Percentiles rank a stretch among this genome's conserved stretches.
These are phyloP conservation scores for Zaprionus vittiger DNA, from an alignment of 1,140 invertebrate genomes.

Conservation along the genomic window DNA sequence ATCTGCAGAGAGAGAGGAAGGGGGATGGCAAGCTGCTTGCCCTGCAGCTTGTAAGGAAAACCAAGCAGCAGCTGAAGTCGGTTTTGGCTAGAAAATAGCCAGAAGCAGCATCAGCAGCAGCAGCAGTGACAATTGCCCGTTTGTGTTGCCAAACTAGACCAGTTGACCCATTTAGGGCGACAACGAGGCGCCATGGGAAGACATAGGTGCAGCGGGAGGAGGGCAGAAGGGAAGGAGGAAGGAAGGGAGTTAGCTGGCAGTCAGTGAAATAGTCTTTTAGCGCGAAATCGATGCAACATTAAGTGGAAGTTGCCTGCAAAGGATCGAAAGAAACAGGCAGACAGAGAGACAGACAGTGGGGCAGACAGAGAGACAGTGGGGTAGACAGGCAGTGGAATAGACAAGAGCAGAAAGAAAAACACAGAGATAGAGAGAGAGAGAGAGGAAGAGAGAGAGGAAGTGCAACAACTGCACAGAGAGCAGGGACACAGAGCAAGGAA, in stretches of 20 bases:
- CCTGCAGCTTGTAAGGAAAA: constrained; percentile 16
- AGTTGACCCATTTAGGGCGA: constrained; percentile 70
- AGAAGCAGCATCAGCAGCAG: not conserved
- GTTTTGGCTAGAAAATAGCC: not conserved
- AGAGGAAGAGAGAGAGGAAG: not conserved
- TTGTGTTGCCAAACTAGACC: constrained; percentile 65
- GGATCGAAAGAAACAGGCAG: not conserved
- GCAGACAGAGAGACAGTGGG: not conserved
- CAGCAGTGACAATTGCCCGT: constrained; percentile 69
- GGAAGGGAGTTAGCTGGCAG: not conserved
- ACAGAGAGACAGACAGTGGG: not conserved
- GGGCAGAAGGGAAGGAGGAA: not conserved
- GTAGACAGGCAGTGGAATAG: not conserved
- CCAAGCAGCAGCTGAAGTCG: constrained; percentile 12
- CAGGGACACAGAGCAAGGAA: not conserved
- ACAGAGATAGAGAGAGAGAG: not conserved
- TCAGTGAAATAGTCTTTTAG: not conserved
- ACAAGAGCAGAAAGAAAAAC: too few relatives aligned
- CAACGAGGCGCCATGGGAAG: constrained; percentile 10
- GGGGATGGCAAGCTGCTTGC: not conserved
- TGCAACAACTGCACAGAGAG: not conserved
- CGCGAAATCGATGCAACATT: constrained; percentile 7
- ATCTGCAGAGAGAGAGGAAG: not conserved
- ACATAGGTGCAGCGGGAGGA: not conserved
- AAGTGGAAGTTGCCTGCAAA: constrained; percentile 22